These are phyloP conservation scores for Malurus splendens DNA, from an alignment of 2,797 vertebrate genomes.

Conservation along the genomic window DNA sequence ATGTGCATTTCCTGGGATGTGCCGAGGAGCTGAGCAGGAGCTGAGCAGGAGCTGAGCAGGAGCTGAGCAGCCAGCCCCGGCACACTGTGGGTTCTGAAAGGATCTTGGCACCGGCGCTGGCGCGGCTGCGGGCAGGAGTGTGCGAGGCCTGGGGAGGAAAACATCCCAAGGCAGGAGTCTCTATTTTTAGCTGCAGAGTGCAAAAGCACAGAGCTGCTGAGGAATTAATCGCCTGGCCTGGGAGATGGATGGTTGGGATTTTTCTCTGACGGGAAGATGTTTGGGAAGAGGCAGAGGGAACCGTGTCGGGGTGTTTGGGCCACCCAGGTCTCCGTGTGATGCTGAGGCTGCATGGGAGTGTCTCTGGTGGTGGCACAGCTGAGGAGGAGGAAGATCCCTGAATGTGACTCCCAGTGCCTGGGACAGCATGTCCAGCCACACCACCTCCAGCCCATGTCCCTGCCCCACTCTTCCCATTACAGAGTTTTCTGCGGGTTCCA, in stretches of 20 bases:
- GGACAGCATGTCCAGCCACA: fast-evolving
- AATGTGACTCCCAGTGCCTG: neutral
- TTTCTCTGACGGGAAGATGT: neutral
- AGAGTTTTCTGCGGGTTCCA: fast-evolving
- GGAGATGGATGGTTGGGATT: neutral
- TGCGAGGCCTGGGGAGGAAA: neutral
- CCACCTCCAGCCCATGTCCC: neutral
- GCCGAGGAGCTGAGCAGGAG: neutral
- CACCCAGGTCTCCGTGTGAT: neutral
- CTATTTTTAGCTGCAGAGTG: slow-evolving; percentile 15
- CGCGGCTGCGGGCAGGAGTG: neutral
- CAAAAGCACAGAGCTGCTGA: neutral
- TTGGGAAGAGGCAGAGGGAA: neutral
- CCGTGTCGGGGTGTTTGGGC: fast-evolving
- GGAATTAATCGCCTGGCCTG: neutral
- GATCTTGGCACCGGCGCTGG: neutral
- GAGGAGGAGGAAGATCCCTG: neutral
- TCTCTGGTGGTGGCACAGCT: neutral
- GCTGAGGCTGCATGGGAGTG: fast-evolving
- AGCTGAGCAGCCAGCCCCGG: neutral
- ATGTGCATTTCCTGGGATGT: neutral
- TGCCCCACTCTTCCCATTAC: neutral
- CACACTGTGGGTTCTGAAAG: neutral
- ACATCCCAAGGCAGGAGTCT: neutral
- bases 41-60: neutral